These are phyloP conservation scores for Tyrannus savana DNA, from an alignment of 2,113 vertebrate genomes.

Conservation along the genomic window DNA sequence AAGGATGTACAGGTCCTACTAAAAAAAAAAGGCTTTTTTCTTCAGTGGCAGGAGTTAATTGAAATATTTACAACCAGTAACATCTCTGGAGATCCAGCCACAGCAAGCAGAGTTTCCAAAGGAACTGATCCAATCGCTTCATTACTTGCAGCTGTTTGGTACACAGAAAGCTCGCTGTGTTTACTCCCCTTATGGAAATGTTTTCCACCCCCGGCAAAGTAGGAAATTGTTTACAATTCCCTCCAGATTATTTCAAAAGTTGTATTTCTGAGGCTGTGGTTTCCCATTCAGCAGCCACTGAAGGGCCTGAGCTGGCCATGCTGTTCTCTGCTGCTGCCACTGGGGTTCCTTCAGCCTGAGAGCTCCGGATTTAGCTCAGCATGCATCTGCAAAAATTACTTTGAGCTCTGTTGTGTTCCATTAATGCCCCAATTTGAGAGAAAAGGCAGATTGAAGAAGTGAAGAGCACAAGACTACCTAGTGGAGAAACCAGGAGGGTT, in stretches of 20 bases:
- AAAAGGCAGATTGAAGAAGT: not conserved
- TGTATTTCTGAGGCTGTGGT: not conserved
- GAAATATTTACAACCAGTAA: not conserved
- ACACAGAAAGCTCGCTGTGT: not conserved
- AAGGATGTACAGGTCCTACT: not conserved
- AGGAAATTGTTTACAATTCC: not conserved
- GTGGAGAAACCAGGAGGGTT: not conserved
- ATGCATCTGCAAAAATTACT: not conserved
- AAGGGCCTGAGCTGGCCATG: not conserved
- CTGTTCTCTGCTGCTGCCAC: not conserved
- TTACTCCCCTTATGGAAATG: not conserved
- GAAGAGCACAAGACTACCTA: not conserved
- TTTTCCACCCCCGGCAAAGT: not conserved
- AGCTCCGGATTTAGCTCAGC: not conserved
- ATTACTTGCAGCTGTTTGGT: constrained; percentile 6
- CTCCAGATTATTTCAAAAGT: not conserved
- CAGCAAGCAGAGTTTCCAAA: not conserved
- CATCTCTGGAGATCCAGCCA: not conserved
- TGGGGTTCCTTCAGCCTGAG: not conserved
- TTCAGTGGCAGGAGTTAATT: not conserved
- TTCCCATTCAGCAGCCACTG: not conserved
- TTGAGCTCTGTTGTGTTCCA: not conserved
- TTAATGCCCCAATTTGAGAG: not conserved
- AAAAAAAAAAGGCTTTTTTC: not conserved
- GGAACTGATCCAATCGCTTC: not conserved